These are phyloP conservation scores for Theretra japonica DNA, from an alignment of 2,888 invertebrate genomes.

Conservation along the genomic window DNA sequence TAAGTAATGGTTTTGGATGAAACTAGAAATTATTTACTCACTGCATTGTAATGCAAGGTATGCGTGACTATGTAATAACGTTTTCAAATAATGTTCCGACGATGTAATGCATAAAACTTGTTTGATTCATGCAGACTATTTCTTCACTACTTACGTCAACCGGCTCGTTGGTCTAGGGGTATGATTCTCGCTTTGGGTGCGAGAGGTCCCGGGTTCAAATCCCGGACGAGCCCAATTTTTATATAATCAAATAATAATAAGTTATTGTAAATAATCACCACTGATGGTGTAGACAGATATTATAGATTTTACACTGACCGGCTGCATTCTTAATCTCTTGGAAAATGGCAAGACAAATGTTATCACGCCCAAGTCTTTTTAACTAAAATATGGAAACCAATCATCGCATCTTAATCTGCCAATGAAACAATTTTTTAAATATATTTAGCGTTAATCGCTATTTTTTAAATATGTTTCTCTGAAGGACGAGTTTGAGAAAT, in stretches of 20 bases:
- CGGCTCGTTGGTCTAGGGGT: conserved; percentile 67
- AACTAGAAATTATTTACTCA: conserved; percentile 29
- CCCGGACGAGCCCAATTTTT: conserved; percentile 61
- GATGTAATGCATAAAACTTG: conserved; percentile 29
- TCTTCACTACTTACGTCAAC: conserved; percentile 24
- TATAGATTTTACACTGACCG: no score
- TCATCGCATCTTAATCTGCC: no score
- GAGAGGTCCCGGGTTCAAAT: conserved; percentile 76
- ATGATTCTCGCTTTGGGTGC: conserved; percentile 69
- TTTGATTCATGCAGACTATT: conserved; percentile 27
- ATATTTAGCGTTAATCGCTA: no score
- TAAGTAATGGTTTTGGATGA: conserved; percentile 28
- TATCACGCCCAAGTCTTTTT: no score
- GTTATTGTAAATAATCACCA: neutral
- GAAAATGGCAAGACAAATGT: no score
- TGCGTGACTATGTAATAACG: conserved; percentile 30
- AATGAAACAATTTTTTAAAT: no score
- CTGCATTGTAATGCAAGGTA: conserved; percentile 8
- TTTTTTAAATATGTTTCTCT: no score
- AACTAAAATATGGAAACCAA: no score
- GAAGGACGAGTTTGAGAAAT: no score
- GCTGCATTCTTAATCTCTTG: no score
- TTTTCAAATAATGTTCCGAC: conserved; percentile 30
- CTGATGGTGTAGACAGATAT: no score
- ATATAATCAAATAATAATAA: neutral